Base-by-base conservation (phyloP, 2,888 invertebrate genomes). In the Acronicta leporina region DNA sequence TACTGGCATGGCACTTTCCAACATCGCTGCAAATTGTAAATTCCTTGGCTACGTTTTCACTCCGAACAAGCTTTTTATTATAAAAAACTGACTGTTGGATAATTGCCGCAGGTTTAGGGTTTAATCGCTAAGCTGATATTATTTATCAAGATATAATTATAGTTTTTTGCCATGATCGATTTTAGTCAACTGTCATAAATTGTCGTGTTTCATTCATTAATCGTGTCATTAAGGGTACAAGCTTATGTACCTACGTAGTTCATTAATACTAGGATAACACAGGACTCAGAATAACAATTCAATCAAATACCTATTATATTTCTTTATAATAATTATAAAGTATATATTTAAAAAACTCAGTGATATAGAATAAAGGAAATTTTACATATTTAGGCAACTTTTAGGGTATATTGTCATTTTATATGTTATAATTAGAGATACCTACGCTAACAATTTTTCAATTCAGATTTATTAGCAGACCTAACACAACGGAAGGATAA, bases 91-190 rank as follows among this genome's bases (percentile, higher is more conserved):
- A 75, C 51, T 53, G 42, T 20, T 27, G 10, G 46, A 66, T 64
- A 61, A 62, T 62, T 58, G 46, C 53, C 41, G 20, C 52, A 50
- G 47, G 48, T 58, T 51, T 49, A 45, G 55, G n/a, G 49, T 38
- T 57, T 35, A 73, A 63, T 73, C 47, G 35, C 38, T 25, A 40
- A 62, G 57, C 55, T 61, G 15, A 20, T 47, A 61, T 63, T 73
- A 66, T 73, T 63, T 61, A 75, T 73, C 67, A 71, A 63, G 33
- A 20, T 30, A 51, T 73, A 73, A 75, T 69, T 73, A 73, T 44
- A 46, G 62, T 51, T 48, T 63, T 69, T 73, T 53, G 46, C 60
- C 30, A 38, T 49, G 57, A 44, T 69, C 49, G 73, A 75, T 57
- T 42, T 56, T 63, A 43, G 69, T 76, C 55, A 50, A 43, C 13